Conservation (phyloP, 2,113 vertebrate genomes). For the Ifrita kowaldi region DNA sequence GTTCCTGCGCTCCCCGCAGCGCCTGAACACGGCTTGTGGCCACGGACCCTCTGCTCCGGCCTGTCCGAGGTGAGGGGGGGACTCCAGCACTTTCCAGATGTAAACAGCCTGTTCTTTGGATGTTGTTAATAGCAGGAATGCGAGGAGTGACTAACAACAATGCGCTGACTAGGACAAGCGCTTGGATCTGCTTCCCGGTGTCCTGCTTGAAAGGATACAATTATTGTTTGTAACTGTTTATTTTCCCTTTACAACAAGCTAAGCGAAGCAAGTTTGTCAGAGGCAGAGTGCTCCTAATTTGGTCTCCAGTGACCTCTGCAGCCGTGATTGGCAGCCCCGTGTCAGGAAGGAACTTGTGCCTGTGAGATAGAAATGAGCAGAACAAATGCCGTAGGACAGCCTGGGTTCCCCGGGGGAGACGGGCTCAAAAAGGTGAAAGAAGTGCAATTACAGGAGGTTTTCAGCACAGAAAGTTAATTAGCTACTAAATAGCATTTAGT, state of each 20-base stretch:
- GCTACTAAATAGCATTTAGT: conserved; percentile 76
- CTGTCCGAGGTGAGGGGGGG: neutral
- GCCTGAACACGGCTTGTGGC: neutral
- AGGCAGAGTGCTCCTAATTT: conserved; percentile 51
- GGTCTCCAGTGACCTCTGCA: conserved; percentile 64
- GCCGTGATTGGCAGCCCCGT: conserved; percentile 65
- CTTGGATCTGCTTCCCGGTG: neutral
- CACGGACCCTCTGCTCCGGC: neutral
- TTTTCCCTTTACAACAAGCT: conserved; percentile 49
- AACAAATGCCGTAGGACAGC: conserved; percentile 72
- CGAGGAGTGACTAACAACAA: neutral
- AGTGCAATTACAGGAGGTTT: conserved; percentile 72
- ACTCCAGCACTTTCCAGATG: neutral
- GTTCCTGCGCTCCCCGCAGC: neutral
- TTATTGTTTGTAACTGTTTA: conserved; percentile 51
- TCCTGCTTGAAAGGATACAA: neutral
- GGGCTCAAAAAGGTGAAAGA: conserved; percentile 54
- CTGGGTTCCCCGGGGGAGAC: conserved; percentile 43
- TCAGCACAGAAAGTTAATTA: conserved; percentile 74
- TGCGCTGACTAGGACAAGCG: neutral
- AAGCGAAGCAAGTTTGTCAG: conserved; percentile 58
- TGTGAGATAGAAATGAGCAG: conserved; percentile 55
- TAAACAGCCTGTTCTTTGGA: neutral
- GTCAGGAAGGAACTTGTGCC: conserved; percentile 46
- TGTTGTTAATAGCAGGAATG: neutral